phyloP scores from a whole-genome alignment of 2,888 invertebrate species.

The Cepaea hortensis region DNA sequence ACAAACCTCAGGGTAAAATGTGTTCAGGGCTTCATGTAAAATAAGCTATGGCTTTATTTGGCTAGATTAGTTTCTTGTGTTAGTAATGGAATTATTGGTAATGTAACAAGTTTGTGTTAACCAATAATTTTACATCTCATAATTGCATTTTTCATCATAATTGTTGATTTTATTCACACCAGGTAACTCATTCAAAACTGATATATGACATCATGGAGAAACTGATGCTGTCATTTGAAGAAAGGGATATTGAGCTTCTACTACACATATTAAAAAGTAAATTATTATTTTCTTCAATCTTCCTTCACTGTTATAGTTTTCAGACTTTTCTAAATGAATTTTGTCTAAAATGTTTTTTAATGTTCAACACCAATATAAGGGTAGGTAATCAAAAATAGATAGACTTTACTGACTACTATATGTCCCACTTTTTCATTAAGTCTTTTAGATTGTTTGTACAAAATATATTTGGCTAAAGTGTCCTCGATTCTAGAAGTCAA shows the following conservation, averaged over 20 bases:
- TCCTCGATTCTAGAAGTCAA: no score
- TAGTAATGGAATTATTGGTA: neutral
- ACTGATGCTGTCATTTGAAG: conserved; percentile 81
- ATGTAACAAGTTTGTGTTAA: neutral
- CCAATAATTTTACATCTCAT: neutral
- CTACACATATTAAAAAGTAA: conserved; percentile 84
- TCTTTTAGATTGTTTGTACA: no score
- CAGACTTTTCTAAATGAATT: neutral
- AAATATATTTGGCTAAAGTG: no score
- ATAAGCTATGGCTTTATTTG: no score
- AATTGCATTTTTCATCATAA: neutral
- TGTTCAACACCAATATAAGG: no score
- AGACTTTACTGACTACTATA: no score
- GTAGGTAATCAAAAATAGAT: no score
- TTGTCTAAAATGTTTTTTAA: neutral
- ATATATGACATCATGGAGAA: conserved; percentile 87
- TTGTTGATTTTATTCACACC: conserved; percentile 45
- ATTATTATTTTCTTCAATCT: conserved; percentile 45
- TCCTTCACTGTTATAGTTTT: neutral
- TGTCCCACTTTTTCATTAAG: no score
- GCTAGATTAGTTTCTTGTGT: neutral
- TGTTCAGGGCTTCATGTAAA: no score
- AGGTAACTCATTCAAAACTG: conserved; percentile 87
- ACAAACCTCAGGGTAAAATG: no score
- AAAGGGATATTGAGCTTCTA: conserved; percentile 90